Evolutionary conservation across 2,888 invertebrate genomes (phyloP), one percentile per base, ranked within the genome.

Genomic region (Laspeyria flexula): DNA sequence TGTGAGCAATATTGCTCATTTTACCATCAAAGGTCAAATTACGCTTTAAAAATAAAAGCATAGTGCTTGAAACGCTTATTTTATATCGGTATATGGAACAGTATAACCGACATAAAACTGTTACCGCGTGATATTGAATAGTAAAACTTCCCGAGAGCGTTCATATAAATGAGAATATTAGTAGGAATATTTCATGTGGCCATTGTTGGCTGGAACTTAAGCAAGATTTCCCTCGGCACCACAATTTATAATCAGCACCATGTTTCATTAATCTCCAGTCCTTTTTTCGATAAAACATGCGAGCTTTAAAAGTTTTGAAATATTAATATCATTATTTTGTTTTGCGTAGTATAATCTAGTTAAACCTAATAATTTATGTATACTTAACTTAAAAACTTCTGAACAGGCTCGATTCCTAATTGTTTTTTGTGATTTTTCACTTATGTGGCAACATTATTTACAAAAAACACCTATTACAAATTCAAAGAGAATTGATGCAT

Each of bases 211-310:
- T 55, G 66, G 69, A 82, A 84, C 85, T 86, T 86, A 79, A 79
- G 74, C 79, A 70, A 85, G 87, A 89, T 89, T 89, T 88, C 89
- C 88, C 86, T 46, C 31, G 87, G 57, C 72, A 62, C 72, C 54
- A 65, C 75, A 73, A 77, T 85, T 87, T 86, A 86, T 86, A 88
- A 88, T 86, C 83, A 80, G 74, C 66, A 72, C 75, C 75, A 76
- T 80, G 80, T 83, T 81, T 80, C 75, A 82, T 82, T 84, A 79
- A 81, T 81, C 73, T 71, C 50, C 55, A 38, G 48, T 67, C 29
- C 65, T 64, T 79, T 76, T 80, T 71, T 62, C 72, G 64, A 82
- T 79, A 77, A 73, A 75, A 71, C 72, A 73, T 44, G 50, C 47
- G 54, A 72, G 55, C 44, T 54, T 48, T 38, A 35, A 42, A 53